Evolutionary conservation across 2,888 invertebrate genomes (phyloP), one percentile per base, ranked within the genome.

Genomic region (Lysandra bellargus): DNA sequence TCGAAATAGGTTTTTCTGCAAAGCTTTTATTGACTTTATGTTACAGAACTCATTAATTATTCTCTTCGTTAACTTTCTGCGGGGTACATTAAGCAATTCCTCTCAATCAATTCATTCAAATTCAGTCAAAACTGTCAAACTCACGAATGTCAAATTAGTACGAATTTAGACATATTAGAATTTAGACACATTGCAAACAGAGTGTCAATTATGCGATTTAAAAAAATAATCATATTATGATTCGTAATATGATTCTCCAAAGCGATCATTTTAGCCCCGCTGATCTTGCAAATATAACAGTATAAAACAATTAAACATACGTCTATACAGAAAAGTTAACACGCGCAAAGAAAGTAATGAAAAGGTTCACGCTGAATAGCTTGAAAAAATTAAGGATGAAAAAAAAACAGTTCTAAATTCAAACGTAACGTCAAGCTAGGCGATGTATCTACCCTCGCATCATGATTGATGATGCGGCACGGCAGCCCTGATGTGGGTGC

Each of bases 391-490:
- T 69, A 69, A 69, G 69, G 33, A 33, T 69, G 69, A 14, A 64
- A 69, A 69, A 17, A 12, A 64, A 69, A 37, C 69, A 69, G 69
- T 69, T 69, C 69, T 69, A 69, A 69, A 37, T 69, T 69, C 69
- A 69, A 78, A 64, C 78, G 85, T 86, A 85, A 83, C 80, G 78
- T 79, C 79, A 80, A 83, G 84, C 83, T 69, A 37, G 69, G 5
- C 88, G 87, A 87, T 89, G 87, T 88, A 87, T 85, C 81, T 82
- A 84, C 84, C 85, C 84, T 85, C 82, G 83, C 82, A 85, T 79
- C 82, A 87, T 92, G 93, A 93, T 92, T 92, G 92, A 92, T 92
- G 91, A 92, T 89, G 89, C 87, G 89, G 90, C 90, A 89, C 88
- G 83, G 83, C 83, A 84, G 83, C 83, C 84, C 84, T 89, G 90